phyloP scores from a whole-genome alignment of 2,113 vertebrate species.

The Circaetus cinerascens region DNA sequence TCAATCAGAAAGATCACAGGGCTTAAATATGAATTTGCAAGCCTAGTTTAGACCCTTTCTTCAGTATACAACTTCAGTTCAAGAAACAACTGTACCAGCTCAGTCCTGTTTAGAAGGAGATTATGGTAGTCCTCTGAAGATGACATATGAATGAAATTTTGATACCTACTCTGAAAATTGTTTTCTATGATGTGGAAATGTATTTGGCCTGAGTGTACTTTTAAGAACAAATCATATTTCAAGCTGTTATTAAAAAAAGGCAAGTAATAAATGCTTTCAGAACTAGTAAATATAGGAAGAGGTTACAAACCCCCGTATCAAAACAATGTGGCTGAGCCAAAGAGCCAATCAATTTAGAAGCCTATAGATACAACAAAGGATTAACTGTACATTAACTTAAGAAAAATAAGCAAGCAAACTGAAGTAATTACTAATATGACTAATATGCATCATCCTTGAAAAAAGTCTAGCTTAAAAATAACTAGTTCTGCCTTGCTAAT shows the following conservation, averaged over 20 bases:
- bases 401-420: neutral
- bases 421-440: neutral
- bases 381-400: neutral
- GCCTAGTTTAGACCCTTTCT: neutral
- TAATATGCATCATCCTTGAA: neutral
- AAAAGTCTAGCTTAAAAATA: neutral
- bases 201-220: neutral
- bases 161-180: neutral
- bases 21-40: neutral
- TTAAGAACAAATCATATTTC: neutral
- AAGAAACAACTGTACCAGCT: neutral
- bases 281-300: neutral
- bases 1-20: neutral
- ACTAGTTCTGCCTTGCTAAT: neutral
- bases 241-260: neutral
- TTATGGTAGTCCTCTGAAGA: neutral
- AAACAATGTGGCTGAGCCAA: neutral
- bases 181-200: neutral
- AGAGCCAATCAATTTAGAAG: neutral
- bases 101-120: neutral
- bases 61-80: neutral
- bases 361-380: neutral
- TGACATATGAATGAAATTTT: neutral
- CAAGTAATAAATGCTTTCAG: neutral
- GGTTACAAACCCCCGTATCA: fast-evolving